Percentiles rank a stretch among this genome's conserved stretches.
phyloP scores from a whole-genome alignment of 53 echinoderm and acorn worm genomes.

The Hippasteria phrygiana region DNA sequence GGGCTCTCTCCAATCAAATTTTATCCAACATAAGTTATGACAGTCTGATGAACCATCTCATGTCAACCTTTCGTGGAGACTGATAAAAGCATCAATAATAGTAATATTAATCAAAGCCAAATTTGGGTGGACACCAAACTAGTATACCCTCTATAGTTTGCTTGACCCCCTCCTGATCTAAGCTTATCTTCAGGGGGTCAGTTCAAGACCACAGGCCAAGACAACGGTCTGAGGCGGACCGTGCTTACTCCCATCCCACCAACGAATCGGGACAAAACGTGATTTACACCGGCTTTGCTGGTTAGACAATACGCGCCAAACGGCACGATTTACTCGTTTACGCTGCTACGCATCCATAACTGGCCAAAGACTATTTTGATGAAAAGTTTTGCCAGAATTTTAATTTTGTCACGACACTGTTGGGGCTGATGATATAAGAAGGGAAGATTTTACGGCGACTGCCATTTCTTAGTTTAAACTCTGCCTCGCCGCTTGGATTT shows the following conservation, averaged over 20 bases:
- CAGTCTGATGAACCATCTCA: too few species aligned
- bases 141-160: too few species aligned
- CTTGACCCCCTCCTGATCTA: neutral
- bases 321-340: conserved; percentile 61
- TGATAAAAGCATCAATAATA: too few species aligned
- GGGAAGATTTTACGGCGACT: neutral
- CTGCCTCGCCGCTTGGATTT: conserved; percentile 23
- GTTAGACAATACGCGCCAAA: conserved; percentile 43
- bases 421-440: conserved; percentile 30
- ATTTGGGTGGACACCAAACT: too few species aligned
- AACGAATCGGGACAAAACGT: conserved; percentile 43
- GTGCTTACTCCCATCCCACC: neutral
- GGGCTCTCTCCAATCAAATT: too few species aligned
- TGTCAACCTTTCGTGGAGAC: too few species aligned
- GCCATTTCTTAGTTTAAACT: conserved; percentile 18
- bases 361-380: conserved; percentile 33
- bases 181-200: conserved; percentile 40
- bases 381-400: conserved; percentile 55
- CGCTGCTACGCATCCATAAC: conserved; percentile 61
- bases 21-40: too few species aligned
- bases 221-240: conserved; percentile 33
- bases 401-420: conserved; percentile 57
- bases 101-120: too few species aligned
- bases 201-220: neutral
- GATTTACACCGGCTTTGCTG: conserved; percentile 39